Evolutionary conservation across 1,140 invertebrate genomes (phyloP).

Genomic region (Ladona fulva): DNA sequence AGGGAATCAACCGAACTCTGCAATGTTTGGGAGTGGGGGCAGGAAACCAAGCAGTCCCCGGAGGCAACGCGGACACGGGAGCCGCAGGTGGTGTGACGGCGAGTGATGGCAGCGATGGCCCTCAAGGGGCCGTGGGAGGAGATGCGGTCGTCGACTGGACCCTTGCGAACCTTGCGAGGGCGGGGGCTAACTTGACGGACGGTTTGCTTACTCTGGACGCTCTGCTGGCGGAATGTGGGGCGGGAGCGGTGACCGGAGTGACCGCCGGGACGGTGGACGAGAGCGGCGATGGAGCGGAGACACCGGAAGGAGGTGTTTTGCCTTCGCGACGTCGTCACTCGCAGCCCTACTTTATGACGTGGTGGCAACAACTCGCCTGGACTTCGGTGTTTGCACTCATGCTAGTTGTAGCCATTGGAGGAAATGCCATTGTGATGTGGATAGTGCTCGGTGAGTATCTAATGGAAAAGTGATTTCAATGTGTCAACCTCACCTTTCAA

Average conservation of each 20-base stretch:
- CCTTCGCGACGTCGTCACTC: background rate
- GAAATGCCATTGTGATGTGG: conserved; percentile 23
- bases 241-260: background rate
- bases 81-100: too few relatives aligned
- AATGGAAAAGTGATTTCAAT: too few relatives aligned
- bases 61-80: too few relatives aligned
- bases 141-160: background rate
- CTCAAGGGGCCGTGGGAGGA: too few relatives aligned
- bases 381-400: conserved; percentile 19
- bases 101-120: too few relatives aligned
- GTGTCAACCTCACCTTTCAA: too few relatives aligned
- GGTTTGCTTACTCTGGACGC: background rate
- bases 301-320: too few relatives aligned
- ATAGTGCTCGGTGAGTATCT: conserved; percentile 21
- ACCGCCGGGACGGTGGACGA: background rate
- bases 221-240: background rate
- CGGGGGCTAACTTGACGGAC: background rate
- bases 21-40: too few relatives aligned
- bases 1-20: too few relatives aligned
- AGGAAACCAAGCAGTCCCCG: too few relatives aligned
- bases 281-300: background rate
- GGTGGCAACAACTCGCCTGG: conserved; percentile 23
- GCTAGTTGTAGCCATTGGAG: conserved; percentile 21
- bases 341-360: conserved; percentile 15
- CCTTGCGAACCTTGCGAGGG: background rate